A percentile compares a stretch with the other conserved stretches of the same genome.
These are phyloP conservation scores for Drosophila guanche DNA, from an alignment of 1,140 invertebrate species.

Conservation along the genomic window DNA sequence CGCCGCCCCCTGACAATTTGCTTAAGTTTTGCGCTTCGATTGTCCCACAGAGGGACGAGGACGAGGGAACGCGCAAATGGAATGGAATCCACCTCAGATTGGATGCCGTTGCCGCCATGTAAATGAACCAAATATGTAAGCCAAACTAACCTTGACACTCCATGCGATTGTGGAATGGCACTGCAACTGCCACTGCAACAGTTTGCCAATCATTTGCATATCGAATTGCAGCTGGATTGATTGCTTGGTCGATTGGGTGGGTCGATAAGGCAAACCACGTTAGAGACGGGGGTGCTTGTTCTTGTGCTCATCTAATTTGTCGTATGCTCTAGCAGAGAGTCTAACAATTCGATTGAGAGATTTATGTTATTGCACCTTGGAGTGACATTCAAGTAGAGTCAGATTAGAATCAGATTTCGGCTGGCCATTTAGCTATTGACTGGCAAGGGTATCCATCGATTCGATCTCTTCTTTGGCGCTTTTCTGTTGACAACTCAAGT, in stretches of 20 bases:
- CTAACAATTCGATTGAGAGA: too few species aligned
- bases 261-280: slow-evolving; percentile 27
- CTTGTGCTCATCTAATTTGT: too few species aligned
- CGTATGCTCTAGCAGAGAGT: background rate
- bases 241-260: slow-evolving; percentile 54
- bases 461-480: slow-evolving; percentile 2
- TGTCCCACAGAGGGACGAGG: slow-evolving; percentile 1
- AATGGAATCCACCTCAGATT: slow-evolving; percentile 1
- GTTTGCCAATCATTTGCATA: slow-evolving; percentile 74
- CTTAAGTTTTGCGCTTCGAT: slow-evolving; percentile 37
- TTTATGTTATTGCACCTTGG: too few species aligned
- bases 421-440: too few species aligned
- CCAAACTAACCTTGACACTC: slow-evolving; percentile 62
- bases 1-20: slow-evolving; percentile 39
- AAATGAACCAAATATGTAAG: slow-evolving; percentile 57
- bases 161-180: slow-evolving; percentile 1
- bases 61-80: background rate
- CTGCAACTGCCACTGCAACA: slow-evolving; percentile 42
- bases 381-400: too few species aligned
- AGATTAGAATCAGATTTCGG: too few species aligned
- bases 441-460: too few species aligned
- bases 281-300: background rate
- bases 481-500: slow-evolving; percentile 31
- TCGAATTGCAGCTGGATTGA: slow-evolving; percentile 62
- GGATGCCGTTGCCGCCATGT: slow-evolving; percentile 16